Conservation (phyloP, 2,888 invertebrate genomes). For the Dascillus cervinus region DNA sequence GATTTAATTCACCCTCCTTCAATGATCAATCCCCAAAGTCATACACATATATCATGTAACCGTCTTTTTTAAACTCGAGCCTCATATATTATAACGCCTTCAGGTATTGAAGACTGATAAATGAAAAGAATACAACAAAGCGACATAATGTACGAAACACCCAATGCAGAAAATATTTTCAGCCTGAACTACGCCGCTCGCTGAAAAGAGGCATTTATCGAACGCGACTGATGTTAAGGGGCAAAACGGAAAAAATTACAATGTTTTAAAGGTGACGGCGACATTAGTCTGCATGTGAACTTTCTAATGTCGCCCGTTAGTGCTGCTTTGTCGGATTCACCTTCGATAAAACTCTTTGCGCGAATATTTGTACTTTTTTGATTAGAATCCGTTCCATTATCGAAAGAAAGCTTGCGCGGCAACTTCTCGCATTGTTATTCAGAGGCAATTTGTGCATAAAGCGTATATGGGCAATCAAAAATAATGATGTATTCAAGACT, state of each 20-base stretch:
- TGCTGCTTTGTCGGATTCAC: too few relatives aligned
- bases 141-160: neutral
- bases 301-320: constrained; percentile 15
- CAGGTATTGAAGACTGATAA: constrained; percentile 13
- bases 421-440: constrained; percentile 16
- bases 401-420: neutral
- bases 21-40: constrained; percentile 26
- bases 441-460: constrained; percentile 16
- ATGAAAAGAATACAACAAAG: too few relatives aligned
- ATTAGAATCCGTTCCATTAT: too few relatives aligned
- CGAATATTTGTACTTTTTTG: too few relatives aligned
- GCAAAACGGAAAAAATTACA: constrained; percentile 20
- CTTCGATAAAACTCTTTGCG: too few relatives aligned
- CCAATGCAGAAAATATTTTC: neutral
- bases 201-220: too few relatives aligned
- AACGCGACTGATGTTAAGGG: too few relatives aligned
- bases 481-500: constrained; percentile 21
- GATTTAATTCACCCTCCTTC: constrained; percentile 27
- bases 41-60: constrained; percentile 21
- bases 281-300: constrained; percentile 22
- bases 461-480: constrained; percentile 19
- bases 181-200: too few relatives aligned
- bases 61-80: constrained; percentile 6
- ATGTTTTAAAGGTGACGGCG: constrained; percentile 25
- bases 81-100: constrained; percentile 5